Percentiles rank a stretch among this genome's conserved stretches.
phyloP scores from a whole-genome alignment of 2,888 invertebrate genomes.

The Parascotia fuliginaria region DNA sequence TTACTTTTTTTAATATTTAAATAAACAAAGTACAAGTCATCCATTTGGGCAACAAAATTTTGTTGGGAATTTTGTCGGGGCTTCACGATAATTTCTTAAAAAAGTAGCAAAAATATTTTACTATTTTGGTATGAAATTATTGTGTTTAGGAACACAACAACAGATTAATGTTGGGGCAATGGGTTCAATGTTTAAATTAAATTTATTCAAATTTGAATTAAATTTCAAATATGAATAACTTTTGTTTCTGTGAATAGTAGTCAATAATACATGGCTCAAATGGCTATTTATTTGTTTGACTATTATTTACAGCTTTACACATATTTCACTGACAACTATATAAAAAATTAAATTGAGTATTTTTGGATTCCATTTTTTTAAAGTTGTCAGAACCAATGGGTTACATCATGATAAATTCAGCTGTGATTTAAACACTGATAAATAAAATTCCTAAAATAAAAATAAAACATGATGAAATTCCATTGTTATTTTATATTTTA shows the following conservation, averaged over 20 bases:
- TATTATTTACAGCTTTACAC: constrained; percentile 35
- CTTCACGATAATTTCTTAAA: constrained; percentile 30
- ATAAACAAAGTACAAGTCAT: constrained; percentile 31
- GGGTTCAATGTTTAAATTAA: constrained; percentile 12
- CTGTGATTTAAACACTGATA: constrained; percentile 41
- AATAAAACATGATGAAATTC: constrained; percentile 50
- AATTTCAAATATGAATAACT: constrained; percentile 24
- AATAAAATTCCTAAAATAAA: constrained; percentile 35
- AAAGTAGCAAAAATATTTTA: constrained; percentile 6
- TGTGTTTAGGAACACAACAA: constrained; percentile 21
- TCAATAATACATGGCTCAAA: no score
- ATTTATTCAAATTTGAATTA: constrained; percentile 37
- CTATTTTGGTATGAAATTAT: constrained; percentile 34
- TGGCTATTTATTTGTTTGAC: constrained; percentile 4
- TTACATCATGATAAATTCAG: constrained; percentile 52
- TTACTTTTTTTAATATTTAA: background rate
- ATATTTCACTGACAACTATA: constrained; percentile 31
- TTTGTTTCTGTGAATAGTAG: constrained; percentile 38
- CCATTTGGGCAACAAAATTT: constrained; percentile 26
- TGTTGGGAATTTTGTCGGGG: constrained; percentile 17
- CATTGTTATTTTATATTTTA: constrained; percentile 30
- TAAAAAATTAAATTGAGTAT: background rate
- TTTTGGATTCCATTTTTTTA: background rate
- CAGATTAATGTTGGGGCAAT: constrained; percentile 36
- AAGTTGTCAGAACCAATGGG: constrained; percentile 41